Base-by-base conservation (phyloP, 2,113 vertebrate species). In the Sorex araneus region DNA sequence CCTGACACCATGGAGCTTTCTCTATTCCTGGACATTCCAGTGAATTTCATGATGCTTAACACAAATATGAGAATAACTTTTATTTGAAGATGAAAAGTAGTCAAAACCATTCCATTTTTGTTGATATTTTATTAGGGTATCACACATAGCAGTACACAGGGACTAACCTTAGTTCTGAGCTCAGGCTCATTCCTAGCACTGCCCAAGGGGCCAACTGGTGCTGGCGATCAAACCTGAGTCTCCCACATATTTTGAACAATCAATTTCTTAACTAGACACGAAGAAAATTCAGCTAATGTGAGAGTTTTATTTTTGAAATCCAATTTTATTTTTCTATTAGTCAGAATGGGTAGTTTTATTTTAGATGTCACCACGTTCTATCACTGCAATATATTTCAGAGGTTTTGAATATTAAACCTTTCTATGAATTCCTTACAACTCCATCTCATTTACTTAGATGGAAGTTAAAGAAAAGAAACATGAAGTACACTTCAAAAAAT, bases 401-500 rank as follows among this genome's bases (percentile, higher is more conserved):
- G 90, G 94, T 96, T 96, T 96, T 96, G 93, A 92, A 63, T 95
- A 92, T 94, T 97, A 96, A 97, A 91, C 10, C 25, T 87, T 84
- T 90, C 87, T 90, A 47, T 54, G 76, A 95, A 84, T 92, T 84
- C 92, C 87, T 86, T 95, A 94, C 2, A 95, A 81, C 88, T 90
- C 34, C 32, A 88, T 86, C 32, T 97, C 43, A 93, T 86, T 97
- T 97, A 96, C 69, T 94, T 45, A 57, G 66, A 43, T 50, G 97
- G 89, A 97, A 96, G 94, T 97, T 97, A 97, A 97, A 95, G 87
- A 89, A 97, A 96, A 80, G 76, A 95, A 97, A 97, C 94, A 96
- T 96, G 87, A 97, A 96, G 92, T 87, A 94, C 78, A 94, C 36
- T 75, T 89, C 21, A 87, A 67, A 91, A 86, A 91, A 79, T 71